Percentiles rank a stretch among this genome's conserved stretches.
Conservation (phyloP, 2,888 invertebrate species). For the Drosophila nr. fundita region DNA sequence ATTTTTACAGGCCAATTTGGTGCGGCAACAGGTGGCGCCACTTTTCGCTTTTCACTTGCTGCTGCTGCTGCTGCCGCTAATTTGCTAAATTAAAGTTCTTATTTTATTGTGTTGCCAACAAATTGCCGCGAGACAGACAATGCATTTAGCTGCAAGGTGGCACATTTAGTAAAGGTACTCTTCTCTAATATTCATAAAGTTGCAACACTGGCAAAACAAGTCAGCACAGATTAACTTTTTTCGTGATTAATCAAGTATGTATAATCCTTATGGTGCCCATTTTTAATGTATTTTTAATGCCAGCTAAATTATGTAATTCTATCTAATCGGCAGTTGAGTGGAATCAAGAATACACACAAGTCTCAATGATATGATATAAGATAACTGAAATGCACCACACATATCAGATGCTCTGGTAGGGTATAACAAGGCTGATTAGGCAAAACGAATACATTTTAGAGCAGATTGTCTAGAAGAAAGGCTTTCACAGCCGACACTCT, state of each 20-base stretch:
- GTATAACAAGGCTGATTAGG: slow-evolving; percentile 23
- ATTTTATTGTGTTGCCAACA: slow-evolving; percentile 56
- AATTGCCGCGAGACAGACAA: slow-evolving; percentile 23
- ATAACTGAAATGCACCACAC: neutral
- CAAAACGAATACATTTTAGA: slow-evolving; percentile 79
- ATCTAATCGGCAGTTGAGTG: neutral
- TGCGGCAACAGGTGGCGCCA: slow-evolving; percentile 64
- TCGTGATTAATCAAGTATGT: neutral
- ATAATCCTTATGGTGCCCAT: neutral
- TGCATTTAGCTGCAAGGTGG: slow-evolving; percentile 9
- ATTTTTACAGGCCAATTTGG: slow-evolving; percentile 56
- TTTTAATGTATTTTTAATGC: neutral
- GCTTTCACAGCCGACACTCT: slow-evolving; percentile 13
- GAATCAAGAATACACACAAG: neutral
- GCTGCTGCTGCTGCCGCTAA: slow-evolving; percentile 45
- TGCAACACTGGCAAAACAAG: neutral
- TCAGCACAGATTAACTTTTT: neutral
- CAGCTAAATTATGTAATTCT: neutral
- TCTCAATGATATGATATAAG: neutral
- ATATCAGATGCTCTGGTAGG: neutral
- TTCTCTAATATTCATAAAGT: neutral
- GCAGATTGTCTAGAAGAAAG: slow-evolving; percentile 36
- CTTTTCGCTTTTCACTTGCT: slow-evolving; percentile 26
- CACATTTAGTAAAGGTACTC: neutral
- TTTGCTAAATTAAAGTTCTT: slow-evolving; percentile 63